Conservation (phyloP, 1,140 invertebrate genomes). For the Hyles euphorbiae region DNA sequence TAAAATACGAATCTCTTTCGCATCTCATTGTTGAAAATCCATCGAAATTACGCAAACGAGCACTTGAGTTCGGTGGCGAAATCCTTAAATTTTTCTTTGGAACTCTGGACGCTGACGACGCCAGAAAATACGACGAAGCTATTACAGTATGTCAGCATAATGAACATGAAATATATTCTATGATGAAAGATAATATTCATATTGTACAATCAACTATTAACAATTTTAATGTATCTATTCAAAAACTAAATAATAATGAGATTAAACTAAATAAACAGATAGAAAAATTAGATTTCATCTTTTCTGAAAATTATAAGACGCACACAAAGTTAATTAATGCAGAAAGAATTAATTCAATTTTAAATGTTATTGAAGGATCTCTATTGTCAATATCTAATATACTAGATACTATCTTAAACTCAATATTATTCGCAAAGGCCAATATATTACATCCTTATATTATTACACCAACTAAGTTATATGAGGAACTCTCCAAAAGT, state of each 20-base stretch:
- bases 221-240: constrained; percentile 1
- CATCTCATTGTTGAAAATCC: constrained; percentile 15
- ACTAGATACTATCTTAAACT: constrained; percentile 19
- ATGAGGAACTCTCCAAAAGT: constrained; percentile 21
- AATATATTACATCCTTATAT: constrained; percentile 28
- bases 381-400: constrained; percentile 19
- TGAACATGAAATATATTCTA: constrained; percentile 15
- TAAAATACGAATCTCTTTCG: constrained; percentile 19
- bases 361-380: constrained; percentile 26
- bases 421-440: constrained; percentile 23
- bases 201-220: constrained; percentile 18
- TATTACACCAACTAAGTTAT: constrained; percentile 20
- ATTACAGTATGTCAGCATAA: constrained; percentile 13
- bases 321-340: constrained; percentile 9
- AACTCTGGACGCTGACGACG: constrained; percentile 10
- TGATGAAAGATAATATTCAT: constrained; percentile 18
- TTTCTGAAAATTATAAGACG: constrained; percentile 9
- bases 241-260: constrained; percentile 24
- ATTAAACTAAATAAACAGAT: constrained; percentile 17
- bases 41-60: constrained; percentile 12
- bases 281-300: constrained; percentile 13
- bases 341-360: constrained; percentile 5
- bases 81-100: constrained; percentile 28
- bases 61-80: constrained; percentile 22
- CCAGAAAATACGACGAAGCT: constrained; percentile 22